Percentiles rank a stretch among this genome's conserved stretches.
Evolutionary conservation across 2,113 vertebrate genomes (phyloP).

Genomic region (Sakesphorus luctuosus): DNA sequence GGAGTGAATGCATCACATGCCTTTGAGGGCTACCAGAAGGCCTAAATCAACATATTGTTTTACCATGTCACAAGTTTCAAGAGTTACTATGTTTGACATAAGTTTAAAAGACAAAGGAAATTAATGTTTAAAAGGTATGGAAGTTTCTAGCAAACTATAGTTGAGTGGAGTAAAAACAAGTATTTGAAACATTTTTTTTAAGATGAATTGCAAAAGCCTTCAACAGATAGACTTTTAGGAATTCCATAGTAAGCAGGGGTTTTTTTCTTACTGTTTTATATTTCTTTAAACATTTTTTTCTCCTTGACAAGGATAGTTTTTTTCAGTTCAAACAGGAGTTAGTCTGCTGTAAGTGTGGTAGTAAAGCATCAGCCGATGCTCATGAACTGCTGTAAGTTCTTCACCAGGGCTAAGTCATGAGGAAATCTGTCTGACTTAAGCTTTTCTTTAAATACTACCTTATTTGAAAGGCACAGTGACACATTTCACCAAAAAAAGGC

Average conservation of each 20-base stretch:
- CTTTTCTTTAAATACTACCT: conserved; percentile 28
- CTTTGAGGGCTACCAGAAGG: neutral
- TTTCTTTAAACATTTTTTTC: neutral
- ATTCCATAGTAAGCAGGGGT: neutral
- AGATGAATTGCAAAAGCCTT: neutral
- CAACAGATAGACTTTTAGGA: neutral
- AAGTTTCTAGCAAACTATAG: neutral
- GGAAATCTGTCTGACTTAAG: neutral
- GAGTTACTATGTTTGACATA: neutral
- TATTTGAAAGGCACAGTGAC: neutral
- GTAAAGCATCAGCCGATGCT: neutral
- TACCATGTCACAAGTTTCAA: neutral
- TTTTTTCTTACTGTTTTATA: neutral
- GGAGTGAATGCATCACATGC: neutral
- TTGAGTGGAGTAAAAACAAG: neutral
- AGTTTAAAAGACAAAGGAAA: neutral
- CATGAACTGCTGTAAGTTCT: neutral
- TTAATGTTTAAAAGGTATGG: neutral
- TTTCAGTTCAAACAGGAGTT: neutral
- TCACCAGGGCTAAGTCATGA: neutral
- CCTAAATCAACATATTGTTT: neutral
- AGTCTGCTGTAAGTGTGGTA: neutral
- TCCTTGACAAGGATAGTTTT: neutral
- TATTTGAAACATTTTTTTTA: neutral
- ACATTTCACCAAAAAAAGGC: conserved; percentile 23